Conservation (phyloP, 2,797 vertebrate genomes). For the Anolis apletophallus region DNA sequence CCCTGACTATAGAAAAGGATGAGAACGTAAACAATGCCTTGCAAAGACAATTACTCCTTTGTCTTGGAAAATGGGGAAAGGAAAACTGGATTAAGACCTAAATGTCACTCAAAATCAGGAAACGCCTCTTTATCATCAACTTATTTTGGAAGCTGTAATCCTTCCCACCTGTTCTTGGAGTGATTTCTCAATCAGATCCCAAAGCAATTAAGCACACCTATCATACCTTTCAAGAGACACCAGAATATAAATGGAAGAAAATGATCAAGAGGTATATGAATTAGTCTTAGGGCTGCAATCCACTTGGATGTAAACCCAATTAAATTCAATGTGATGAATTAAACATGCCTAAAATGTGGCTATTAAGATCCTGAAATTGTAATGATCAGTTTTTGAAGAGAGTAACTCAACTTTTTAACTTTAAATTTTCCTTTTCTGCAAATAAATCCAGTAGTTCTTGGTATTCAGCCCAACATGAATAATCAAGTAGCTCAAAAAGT, state of each 20-base stretch:
- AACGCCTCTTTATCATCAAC: neutral
- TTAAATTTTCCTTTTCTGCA: neutral
- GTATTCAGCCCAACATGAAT: neutral
- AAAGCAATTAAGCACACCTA: neutral
- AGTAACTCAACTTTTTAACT: neutral
- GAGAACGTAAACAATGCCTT: neutral
- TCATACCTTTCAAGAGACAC: neutral
- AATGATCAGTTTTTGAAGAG: neutral
- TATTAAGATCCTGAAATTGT: neutral
- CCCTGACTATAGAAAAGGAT: neutral
- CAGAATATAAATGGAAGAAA: neutral
- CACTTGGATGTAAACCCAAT: neutral
- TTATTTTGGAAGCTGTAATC: neutral
- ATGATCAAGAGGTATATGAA: neutral
- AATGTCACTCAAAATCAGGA: neutral
- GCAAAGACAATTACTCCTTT: neutral
- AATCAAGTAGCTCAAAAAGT: neutral
- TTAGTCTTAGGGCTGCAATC: neutral
- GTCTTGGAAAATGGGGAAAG: neutral
- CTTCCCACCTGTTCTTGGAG: neutral
- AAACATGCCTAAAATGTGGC: neutral
- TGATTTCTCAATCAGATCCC: neutral
- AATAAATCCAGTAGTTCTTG: neutral
- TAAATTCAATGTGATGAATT: neutral
- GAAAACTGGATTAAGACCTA: slow-evolving; percentile 2